These are phyloP conservation scores for Loxodonta africana DNA, from an alignment of 2,113 vertebrate genomes.

Conservation along the genomic window DNA sequence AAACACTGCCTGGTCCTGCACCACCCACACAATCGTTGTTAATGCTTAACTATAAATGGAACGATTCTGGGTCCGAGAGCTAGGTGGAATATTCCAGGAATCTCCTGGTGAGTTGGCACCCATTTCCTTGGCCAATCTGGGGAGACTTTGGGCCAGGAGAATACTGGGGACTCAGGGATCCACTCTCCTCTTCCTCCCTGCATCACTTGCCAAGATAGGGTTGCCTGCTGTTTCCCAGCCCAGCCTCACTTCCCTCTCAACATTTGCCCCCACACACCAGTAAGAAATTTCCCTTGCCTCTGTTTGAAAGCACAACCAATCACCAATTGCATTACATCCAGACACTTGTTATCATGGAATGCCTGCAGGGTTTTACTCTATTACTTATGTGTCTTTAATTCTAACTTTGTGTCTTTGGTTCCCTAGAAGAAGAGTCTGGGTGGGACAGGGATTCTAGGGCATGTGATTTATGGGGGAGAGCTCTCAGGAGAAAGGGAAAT, in stretches of 20 bases:
- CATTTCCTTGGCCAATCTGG: conserved; percentile 29
- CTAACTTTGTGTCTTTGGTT: conserved; percentile 40
- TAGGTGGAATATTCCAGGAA: not conserved
- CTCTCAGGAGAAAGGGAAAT: not conserved
- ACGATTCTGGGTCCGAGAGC: not conserved
- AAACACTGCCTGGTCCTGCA: no score
- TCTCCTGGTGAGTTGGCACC: not conserved
- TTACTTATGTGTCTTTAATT: not conserved
- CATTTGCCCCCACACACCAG: not conserved
- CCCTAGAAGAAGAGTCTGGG: not conserved
- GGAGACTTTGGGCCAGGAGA: not conserved
- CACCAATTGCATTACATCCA: not conserved
- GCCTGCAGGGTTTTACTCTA: not conserved
- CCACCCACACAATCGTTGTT: no score
- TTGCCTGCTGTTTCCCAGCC: not conserved
- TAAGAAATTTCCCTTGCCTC: not conserved
- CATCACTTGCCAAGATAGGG: not conserved
- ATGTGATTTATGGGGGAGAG: not conserved
- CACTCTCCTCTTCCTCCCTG: not conserved
- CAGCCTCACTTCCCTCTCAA: not conserved
- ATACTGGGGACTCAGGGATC: not conserved
- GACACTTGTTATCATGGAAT: not conserved
- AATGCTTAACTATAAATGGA: not conserved
- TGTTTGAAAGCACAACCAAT: not conserved
- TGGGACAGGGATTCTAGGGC: not conserved